Evolutionary conservation across 2,888 invertebrate species (phyloP).

Genomic region (Cosmorhoe ocellata): DNA sequence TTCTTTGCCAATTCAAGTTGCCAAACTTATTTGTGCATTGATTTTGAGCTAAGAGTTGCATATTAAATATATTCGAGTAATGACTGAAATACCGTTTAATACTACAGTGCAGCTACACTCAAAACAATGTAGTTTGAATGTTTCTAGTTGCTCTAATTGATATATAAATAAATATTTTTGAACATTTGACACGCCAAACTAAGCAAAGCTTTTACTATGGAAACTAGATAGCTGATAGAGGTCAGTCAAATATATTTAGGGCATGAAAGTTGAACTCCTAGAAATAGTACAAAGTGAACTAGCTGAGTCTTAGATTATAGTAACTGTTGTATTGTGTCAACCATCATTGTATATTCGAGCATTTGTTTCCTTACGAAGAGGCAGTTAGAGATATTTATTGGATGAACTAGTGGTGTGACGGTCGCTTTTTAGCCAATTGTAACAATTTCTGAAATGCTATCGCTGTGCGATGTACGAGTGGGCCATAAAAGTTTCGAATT

Average conservation of each 20-base stretch:
- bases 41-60: too few relatives aligned
- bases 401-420: constrained; percentile 75
- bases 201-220: too few relatives aligned
- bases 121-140: too few relatives aligned
- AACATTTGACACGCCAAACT: too few relatives aligned
- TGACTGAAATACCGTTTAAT: too few relatives aligned
- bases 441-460: constrained; percentile 59
- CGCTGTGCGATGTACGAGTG: constrained; percentile 36
- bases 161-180: too few relatives aligned
- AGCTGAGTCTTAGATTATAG: neutral
- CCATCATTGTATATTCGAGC: constrained; percentile 78
- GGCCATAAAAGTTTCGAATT: constrained; percentile 56
- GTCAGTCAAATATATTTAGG: too few relatives aligned
- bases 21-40: too few relatives aligned
- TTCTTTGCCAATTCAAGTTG: neutral
- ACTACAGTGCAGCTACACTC: too few relatives aligned
- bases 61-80: too few relatives aligned
- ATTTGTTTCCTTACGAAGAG: constrained; percentile 77
- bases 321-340: constrained; percentile 37
- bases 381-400: constrained; percentile 81
- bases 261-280: neutral
- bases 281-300: constrained; percentile 4
- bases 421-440: constrained; percentile 73
- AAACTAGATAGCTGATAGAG: too few relatives aligned
- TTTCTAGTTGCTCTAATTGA: too few relatives aligned